Evolutionary conservation across 2,888 invertebrate species (phyloP).

Genomic region (Brachynemurus nebulosus): DNA sequence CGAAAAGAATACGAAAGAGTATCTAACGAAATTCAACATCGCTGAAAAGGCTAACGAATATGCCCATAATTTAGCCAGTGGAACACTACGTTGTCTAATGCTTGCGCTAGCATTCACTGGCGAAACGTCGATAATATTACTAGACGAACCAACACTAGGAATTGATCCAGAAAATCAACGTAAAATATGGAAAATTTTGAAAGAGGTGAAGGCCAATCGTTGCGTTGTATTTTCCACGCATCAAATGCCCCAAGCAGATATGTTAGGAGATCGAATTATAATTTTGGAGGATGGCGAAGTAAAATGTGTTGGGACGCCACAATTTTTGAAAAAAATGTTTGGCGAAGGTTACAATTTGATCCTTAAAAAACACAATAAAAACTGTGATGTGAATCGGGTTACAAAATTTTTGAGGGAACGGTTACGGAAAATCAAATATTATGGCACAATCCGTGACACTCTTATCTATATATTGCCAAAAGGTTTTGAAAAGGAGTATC

Average conservation of each 20-base stretch:
- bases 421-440: too few relatives aligned
- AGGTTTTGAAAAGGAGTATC: too few relatives aligned
- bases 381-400: too few relatives aligned
- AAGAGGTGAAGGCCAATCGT: not conserved
- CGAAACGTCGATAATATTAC: not conserved
- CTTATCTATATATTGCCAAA: too few relatives aligned
- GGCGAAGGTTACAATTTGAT: too few relatives aligned
- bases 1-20: not conserved
- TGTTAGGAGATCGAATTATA: not conserved
- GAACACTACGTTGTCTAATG: not conserved
- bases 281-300: not conserved
- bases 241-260: not conserved
- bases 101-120: not conserved
- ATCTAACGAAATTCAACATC: not conserved
- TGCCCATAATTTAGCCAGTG: not conserved
- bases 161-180: not conserved
- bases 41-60: not conserved
- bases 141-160: not conserved
- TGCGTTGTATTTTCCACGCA: not conserved
- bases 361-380: too few relatives aligned
- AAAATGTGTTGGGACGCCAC: too few relatives aligned
- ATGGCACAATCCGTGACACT: too few relatives aligned
- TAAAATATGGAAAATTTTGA: not conserved
- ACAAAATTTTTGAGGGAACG: too few relatives aligned
- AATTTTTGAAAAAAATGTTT: too few relatives aligned